Conservation (phyloP, 1,140 invertebrate species). For the Trichonephila inaurata region DNA sequence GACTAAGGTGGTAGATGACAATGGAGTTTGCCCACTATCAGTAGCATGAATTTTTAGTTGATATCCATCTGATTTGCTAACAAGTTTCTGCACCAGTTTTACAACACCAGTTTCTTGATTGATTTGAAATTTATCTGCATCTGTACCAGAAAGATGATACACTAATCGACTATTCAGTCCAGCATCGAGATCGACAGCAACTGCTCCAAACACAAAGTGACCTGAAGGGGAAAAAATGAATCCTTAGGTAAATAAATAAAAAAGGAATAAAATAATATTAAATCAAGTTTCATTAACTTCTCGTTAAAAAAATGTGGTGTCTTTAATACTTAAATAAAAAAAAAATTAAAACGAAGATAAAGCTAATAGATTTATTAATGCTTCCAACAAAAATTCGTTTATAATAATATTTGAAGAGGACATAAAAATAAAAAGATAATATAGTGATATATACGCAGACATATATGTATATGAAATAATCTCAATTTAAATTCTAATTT, state of each 20-base stretch:
- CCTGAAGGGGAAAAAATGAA: conserved; percentile 80
- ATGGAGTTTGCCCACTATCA: conserved; percentile 82
- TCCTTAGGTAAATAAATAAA: neutral
- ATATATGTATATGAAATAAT: too few relatives aligned
- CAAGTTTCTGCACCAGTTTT: conserved; percentile 83
- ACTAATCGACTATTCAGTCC: conserved; percentile 89
- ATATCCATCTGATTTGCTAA: conserved; percentile 82
- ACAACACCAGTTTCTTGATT: conserved; percentile 91
- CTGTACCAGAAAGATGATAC: conserved; percentile 89
- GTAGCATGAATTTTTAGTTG: conserved; percentile 86
- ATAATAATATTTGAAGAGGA: too few relatives aligned
- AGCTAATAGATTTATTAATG: too few relatives aligned
- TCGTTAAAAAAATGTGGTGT: too few relatives aligned
- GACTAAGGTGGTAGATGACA: conserved; percentile 82
- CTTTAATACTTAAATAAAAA: too few relatives aligned
- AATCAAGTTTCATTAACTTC: too few relatives aligned
- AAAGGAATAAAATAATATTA: conserved; percentile 54
- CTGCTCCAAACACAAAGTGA: conserved; percentile 92
- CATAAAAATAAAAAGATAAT: too few relatives aligned
- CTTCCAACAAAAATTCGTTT: too few relatives aligned
- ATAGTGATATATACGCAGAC: too few relatives aligned
- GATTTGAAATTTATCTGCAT: conserved; percentile 88
- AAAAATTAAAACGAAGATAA: too few relatives aligned
- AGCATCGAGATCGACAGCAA: conserved; percentile 89
- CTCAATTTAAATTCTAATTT: too few relatives aligned